Base-by-base conservation (phyloP, 2,113 vertebrate species). In the Oreochromis spilurus region DNA sequence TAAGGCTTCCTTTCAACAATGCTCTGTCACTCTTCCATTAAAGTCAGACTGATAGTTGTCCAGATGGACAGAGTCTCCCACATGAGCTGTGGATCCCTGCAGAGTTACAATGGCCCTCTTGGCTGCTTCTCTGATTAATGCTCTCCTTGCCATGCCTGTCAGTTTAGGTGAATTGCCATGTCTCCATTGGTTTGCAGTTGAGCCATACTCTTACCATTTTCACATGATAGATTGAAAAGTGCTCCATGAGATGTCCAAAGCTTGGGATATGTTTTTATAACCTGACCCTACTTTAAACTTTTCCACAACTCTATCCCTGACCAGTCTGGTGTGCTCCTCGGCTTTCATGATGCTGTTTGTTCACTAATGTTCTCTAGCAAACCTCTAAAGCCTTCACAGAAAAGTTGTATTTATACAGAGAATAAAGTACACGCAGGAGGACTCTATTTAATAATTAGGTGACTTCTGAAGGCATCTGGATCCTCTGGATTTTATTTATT, bases 241-340 rank as follows among this genome's bases (percentile, higher is more conserved):
- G 26, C n/a, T 52, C 5, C 45, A 2, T 52, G 72, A 52, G 45
- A 78, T 8, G 2, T 52, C 52, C 72, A 2, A 31, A 34, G 26
- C 26, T 78, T 78, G 43, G 45, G 4, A 34, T 78, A 31, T 34
- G 38, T 78, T 78, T 78, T n/a, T 78, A 52, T 52, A 78, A 52
- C 26, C 4, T 7, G 0, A 77, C 72, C 45, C 1, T 1, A 4
- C 45, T 78, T 78, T 52, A 78, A 52, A 52, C 26, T 31, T 52
- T 19, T 14, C 72, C 72, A 31, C 16, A 50, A 5, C 38, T 43
- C 7, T 43, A 45, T 72, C 38, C 38, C 2, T 72, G 38, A 70
- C 21, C 38, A 16, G 65, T 43, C 2, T 70, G 3, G 12, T 70
- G 12, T 43, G 65, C n/a, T 43, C 36, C 36, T 70, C 11, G 0